Evolutionary conservation across 2,113 vertebrate species (phyloP).

Genomic region (Saguinus midas): DNA sequence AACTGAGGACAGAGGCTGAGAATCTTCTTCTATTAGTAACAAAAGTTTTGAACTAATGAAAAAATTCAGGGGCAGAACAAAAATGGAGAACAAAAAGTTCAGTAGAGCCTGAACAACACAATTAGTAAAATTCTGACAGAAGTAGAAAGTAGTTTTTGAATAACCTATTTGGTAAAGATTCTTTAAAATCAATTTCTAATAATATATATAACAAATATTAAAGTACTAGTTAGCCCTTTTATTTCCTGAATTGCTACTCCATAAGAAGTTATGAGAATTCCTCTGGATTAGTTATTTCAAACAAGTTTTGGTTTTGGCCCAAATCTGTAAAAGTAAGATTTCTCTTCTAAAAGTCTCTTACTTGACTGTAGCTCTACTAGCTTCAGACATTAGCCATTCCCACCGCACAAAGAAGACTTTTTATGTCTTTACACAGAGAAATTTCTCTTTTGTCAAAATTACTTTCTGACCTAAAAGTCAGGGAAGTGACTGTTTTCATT

Average conservation of each 20-base stretch:
- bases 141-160: not conserved
- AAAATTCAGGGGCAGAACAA: not conserved
- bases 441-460: not conserved
- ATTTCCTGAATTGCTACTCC: not conserved
- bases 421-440: not conserved
- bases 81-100: not conserved
- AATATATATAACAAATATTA: not conserved
- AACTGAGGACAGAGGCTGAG: not conserved
- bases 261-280: not conserved
- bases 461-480: not conserved
- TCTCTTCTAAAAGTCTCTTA: not conserved
- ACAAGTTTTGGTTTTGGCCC: not conserved
- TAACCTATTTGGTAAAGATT: not conserved
- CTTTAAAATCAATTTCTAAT: not conserved
- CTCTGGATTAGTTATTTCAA: not conserved
- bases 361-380: not conserved
- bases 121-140: not conserved
- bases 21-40: not conserved
- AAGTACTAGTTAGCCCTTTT: not conserved
- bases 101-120: not conserved
- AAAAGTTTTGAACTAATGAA: not conserved
- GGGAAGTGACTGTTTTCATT: not conserved
- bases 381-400: not conserved
- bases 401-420: not conserved
- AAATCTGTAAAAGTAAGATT: not conserved